phyloP scores from a whole-genome alignment of 2,888 invertebrate genomes.

The Aphodius sticticus region DNA sequence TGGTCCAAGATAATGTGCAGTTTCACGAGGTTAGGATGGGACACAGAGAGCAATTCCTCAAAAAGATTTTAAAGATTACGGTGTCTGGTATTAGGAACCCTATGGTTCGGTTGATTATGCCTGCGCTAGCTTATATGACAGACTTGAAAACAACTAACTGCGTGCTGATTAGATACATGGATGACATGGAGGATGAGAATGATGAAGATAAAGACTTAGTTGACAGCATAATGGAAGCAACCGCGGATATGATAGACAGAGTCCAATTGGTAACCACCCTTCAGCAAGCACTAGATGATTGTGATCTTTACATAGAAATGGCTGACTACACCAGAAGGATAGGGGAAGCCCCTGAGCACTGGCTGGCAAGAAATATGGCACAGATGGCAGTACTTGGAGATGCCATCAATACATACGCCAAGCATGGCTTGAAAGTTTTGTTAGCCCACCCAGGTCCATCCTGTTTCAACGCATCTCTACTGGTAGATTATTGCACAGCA shows the following conservation, averaged over 20 bases:
- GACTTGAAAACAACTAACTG: conserved; percentile 45
- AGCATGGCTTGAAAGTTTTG: conserved; percentile 61
- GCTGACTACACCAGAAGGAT: conserved; percentile 59
- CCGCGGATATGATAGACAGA: conserved; percentile 45
- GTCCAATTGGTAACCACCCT: conserved; percentile 56
- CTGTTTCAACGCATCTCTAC: conserved; percentile 66
- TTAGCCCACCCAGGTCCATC: conserved; percentile 65
- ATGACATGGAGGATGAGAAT: conserved; percentile 43
- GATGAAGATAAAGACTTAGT: conserved; percentile 24
- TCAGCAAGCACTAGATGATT: conserved; percentile 60
- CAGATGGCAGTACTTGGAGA: conserved; percentile 60
- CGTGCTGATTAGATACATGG: conserved; percentile 47
- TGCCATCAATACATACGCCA: conserved; percentile 63
- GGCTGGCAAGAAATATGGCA: conserved; percentile 53
- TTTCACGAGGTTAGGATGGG: conserved; percentile 16
- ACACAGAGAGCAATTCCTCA: conserved; percentile 6
- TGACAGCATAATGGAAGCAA: conserved; percentile 36
- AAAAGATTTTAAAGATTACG: conserved; percentile 42
- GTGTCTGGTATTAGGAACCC: conserved; percentile 51
- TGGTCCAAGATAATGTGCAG: conserved; percentile 51
- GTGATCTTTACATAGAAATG: conserved; percentile 64
- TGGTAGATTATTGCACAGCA: conserved; percentile 58
- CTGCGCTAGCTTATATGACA: conserved; percentile 49
- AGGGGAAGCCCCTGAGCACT: conserved; percentile 46
- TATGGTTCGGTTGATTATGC: conserved; percentile 48